These are phyloP conservation scores for Psittacula cyanocephala DNA, from an alignment of 2,113 vertebrate species.

Conservation along the genomic window DNA sequence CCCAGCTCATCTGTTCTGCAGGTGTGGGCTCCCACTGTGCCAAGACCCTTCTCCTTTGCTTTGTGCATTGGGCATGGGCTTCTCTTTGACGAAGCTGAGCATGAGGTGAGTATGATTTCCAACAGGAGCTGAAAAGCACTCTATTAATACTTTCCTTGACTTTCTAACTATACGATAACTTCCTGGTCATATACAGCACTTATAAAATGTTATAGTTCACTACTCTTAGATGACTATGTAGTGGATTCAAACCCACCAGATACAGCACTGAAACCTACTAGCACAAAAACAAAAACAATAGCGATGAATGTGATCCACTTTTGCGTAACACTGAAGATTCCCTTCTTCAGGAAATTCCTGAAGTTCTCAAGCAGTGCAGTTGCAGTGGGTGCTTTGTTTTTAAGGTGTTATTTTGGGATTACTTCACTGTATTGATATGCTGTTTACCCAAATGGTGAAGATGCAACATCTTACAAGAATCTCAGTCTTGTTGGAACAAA, in stretches of 20 bases:
- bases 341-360: background rate
- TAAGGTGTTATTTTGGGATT: conserved; percentile 30
- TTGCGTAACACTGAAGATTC: background rate
- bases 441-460: conserved; percentile 28
- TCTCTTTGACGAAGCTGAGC: background rate
- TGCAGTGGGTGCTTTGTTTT: conserved; percentile 20
- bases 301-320: background rate
- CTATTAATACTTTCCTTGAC: background rate
- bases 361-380: background rate
- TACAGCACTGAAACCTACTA: background rate
- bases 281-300: background rate
- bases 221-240: background rate
- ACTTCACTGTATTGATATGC: conserved; percentile 30
- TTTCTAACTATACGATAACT: background rate
- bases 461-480: background rate
- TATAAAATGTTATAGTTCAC: background rate
- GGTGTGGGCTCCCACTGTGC: accelerated
- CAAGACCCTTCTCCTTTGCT: background rate
- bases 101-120: background rate
- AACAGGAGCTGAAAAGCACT: background rate
- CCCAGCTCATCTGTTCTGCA: background rate
- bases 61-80: background rate
- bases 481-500: conserved; percentile 1
- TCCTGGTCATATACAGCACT: background rate
- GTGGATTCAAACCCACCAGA: background rate